These are phyloP conservation scores for Calephelis perditalis DNA, from an alignment of 2,888 invertebrate genomes.

Conservation along the genomic window DNA sequence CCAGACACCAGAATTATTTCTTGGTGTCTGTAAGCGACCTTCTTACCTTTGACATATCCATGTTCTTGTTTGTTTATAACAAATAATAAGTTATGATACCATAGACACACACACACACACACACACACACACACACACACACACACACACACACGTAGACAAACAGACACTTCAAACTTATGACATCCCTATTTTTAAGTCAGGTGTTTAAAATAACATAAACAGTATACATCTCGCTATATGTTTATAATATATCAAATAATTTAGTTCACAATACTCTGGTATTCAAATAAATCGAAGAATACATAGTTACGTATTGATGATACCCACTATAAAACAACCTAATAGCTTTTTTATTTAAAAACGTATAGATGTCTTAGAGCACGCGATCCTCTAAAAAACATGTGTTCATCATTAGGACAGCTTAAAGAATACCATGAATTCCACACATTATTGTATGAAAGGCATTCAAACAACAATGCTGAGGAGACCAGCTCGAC, in stretches of 20 bases:
- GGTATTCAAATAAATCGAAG: neutral
- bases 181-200: no score
- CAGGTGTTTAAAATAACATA: no score
- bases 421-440: conserved; percentile 55
- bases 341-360: conserved; percentile 10
- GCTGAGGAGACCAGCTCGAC: conserved; percentile 56
- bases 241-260: neutral
- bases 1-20: no score
- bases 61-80: no score
- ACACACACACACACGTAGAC: no score
- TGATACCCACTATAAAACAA: conserved; percentile 8
- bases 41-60: no score
- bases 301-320: conserved; percentile 8
- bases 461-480: conserved; percentile 49
- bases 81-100: no score
- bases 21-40: no score
- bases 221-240: neutral
- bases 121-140: no score
- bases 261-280: conserved; percentile 5
- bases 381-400: conserved; percentile 48
- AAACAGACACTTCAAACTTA: no score
- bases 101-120: no score
- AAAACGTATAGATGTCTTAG: conserved; percentile 9
- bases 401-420: conserved; percentile 64
- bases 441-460: conserved; percentile 56